Evolutionary conservation across 2,888 invertebrate species (phyloP), one percentile per base, ranked within the genome.

Genomic region (Stramonita haemastoma): DNA sequence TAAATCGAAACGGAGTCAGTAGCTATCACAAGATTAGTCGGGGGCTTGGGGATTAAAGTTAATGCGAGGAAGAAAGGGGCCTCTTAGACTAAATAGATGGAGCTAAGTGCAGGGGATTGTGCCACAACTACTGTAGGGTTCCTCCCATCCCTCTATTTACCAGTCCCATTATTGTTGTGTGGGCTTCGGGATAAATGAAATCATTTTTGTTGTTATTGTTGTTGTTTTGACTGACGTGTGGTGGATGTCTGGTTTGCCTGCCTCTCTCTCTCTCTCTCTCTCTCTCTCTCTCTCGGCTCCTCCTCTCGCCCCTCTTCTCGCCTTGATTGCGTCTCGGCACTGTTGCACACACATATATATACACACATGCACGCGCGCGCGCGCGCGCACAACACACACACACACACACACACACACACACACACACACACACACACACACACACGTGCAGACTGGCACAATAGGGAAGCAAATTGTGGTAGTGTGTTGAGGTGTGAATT

Each of bases 1-100:
- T 32, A 73, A 89, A 89, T 89, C 73, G 89, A 85, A 85, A 70
- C 56, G 85, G 84, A 84, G 89, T 70, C 89, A 36, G 36, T 56
- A 60, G 73, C 85, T 84, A 85, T 89, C 89, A 22, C 26, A 26
- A 26, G 70, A 70, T 86, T 46, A 34, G 66, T 86, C 66, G 86
- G 34, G 32, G 86, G 6, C 60, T 34, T 29, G 66, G 46, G 46
- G 66, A 86, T 86, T 86, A 86, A 85, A 86, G 60, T 19, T 57
- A 32, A 66, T 86, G 26, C 26, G 5, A 66, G 29, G 32, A 29
- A 66, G 60, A 32, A 34, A 17, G 66, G 29, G 1, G 56, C 57
- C 66, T 86, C 60, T 86, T 86, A 66, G 46, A 86, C 60, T 17
- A 60, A 17, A 32, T n/a, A 22, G 22, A 83, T 1, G 32, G 66